Conservation (phyloP, 2,888 invertebrate genomes). For the Papilio gigon region DNA sequence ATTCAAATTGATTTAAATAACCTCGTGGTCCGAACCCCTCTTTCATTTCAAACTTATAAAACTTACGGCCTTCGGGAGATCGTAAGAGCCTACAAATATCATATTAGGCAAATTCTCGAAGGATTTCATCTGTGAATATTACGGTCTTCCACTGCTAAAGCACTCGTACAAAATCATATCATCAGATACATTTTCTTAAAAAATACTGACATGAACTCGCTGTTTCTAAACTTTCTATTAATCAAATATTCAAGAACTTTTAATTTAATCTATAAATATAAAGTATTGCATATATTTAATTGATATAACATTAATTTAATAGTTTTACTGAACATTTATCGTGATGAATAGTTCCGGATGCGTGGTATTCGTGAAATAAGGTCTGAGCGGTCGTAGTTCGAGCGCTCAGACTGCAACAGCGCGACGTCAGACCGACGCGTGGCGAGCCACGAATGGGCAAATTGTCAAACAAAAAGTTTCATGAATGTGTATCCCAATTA, state of each 20-base stretch:
- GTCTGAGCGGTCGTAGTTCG: constrained; percentile 51
- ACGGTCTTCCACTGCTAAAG: background rate
- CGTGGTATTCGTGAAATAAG: constrained; percentile 59
- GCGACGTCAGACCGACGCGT: constrained; percentile 41
- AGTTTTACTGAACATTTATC: background rate
- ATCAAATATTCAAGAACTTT: too few species aligned
- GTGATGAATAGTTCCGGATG: constrained; percentile 50
- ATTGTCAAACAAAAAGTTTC: constrained; percentile 41
- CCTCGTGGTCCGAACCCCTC: background rate
- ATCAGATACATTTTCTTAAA: too few species aligned
- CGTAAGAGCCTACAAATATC: constrained; percentile 1
- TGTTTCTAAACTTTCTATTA: too few species aligned
- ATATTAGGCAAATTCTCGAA: background rate
- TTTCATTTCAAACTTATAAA: constrained; percentile 19
- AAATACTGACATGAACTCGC: too few species aligned
- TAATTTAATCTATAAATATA: too few species aligned
- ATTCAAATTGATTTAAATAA: constrained; percentile 17
- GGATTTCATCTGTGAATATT: background rate
- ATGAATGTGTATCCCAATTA: constrained; percentile 42
- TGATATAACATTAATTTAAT: background rate
- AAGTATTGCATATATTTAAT: background rate
- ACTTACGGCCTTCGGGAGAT: constrained; percentile 11
- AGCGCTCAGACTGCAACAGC: too few species aligned
- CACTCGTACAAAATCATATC: background rate
- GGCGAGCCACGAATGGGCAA: constrained; percentile 45